Percentiles rank a stretch among this genome's conserved stretches.
Evolutionary conservation across 2,888 invertebrate species (phyloP).

Genomic region (Malthinus flaveolus): DNA sequence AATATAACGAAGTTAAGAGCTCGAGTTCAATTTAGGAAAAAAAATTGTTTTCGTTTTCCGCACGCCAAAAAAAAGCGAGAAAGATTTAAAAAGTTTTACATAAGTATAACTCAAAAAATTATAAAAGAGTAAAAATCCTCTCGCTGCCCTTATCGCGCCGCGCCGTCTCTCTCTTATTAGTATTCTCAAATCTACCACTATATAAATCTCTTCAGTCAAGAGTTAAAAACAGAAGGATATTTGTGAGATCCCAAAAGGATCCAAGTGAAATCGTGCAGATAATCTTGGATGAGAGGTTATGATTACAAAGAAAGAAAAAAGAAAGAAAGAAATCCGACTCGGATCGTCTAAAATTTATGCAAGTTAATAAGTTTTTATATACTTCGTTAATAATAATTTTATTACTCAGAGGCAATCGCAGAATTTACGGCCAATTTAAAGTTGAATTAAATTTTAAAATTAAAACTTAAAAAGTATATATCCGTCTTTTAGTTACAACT

Average conservation of each 20-base stretch:
- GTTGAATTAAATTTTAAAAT: no score
- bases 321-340: background rate
- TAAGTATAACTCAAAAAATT: conserved; percentile 6
- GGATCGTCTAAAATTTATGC: background rate
- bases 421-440: no score
- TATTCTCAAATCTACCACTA: conserved; percentile 4
- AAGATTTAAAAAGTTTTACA: conserved; percentile 11
- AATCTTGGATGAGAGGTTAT: conserved; percentile 25
- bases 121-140: conserved; percentile 5
- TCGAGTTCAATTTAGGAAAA: no score
- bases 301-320: conserved; percentile 11
- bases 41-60: no score
- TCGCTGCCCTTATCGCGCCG: background rate
- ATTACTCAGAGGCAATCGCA: no score
- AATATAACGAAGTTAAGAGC: no score
- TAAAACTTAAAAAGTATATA: no score
- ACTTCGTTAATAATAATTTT: no score
- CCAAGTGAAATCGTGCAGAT: conserved; percentile 25
- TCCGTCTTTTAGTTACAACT: no score
- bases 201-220: conserved; percentile 19
- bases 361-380: no score
- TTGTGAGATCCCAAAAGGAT: conserved; percentile 24
- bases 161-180: background rate
- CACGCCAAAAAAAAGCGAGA: background rate
- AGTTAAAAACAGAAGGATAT: conserved; percentile 19